Evolutionary conservation across 2,113 vertebrate species (phyloP), one percentile per base, ranked within the genome.

Genomic region (Aspidoscelis tigris): DNA sequence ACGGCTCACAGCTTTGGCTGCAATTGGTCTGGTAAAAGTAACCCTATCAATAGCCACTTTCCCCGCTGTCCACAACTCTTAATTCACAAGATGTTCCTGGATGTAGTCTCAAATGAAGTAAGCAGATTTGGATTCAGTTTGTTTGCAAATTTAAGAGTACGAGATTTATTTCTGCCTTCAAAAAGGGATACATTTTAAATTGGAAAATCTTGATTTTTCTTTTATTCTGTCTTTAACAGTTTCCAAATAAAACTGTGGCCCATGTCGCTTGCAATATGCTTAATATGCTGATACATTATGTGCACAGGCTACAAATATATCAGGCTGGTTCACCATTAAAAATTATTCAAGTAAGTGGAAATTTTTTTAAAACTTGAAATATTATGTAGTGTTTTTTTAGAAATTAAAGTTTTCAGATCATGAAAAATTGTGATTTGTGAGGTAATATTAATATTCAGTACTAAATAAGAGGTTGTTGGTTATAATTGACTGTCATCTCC

Each of bases 161-260:
- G 39, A 71, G 70, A 82, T 50, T 68, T 58, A 55, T 72, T 91
- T 10, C 43, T 1, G 33, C 0, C 74, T 87, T 79, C 64, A 79
- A 12, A 79, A 68, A 66, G 20, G 64, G 3, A 41, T 44, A 6
- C 1, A 4, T 69, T 0, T 6, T 55, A n/a, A 1, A 61, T 14
- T 18, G 50, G 26, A 68, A 50, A 76, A 76, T 83, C 41, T 33
- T 53, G 58, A 61, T 61, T 18, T 61, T 61, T 61, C 58, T 61
- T 61, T 16, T 18, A 61, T 61, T 61, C 58, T 61, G 11, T 12
- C 26, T 5, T 85, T 89, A 91, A 33, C 89, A 99, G 99, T 99
- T 99, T 92, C 96, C 98, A 68, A 99, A 99, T 95, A 99, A 99
- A 96, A 97, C 95, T 3, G 99, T 99, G 20, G 98, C 98, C 2